Conservation (phyloP, 2,888 invertebrate species). For the Boloria selene region DNA sequence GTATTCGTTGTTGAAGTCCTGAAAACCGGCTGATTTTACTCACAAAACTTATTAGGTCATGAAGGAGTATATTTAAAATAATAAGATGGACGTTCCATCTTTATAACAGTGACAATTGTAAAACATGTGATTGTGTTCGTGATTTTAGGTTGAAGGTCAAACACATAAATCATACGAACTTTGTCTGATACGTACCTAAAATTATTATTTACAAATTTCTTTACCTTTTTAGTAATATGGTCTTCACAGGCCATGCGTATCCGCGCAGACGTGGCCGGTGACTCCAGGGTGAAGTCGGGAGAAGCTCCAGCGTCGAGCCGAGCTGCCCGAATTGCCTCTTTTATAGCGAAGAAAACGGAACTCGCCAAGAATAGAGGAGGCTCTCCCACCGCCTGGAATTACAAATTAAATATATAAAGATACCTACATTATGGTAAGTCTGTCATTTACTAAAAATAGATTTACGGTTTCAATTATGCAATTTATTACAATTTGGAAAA, state of each 20-base stretch:
- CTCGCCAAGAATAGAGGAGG: slow-evolving; percentile 95
- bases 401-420: background rate
- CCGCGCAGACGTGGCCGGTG: slow-evolving; percentile 94
- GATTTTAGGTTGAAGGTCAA: background rate
- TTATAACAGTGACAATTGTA: no score
- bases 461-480: no score
- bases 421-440: background rate
- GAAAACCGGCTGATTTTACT: no score
- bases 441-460: no score
- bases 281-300: slow-evolving; percentile 85
- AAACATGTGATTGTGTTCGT: no score
- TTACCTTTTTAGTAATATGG: slow-evolving; percentile 89
- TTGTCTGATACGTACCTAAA: background rate
- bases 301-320: slow-evolving; percentile 86
- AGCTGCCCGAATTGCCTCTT: slow-evolving; percentile 91
- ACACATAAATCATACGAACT: background rate
- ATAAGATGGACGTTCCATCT: no score
- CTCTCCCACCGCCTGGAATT: slow-evolving; percentile 94
- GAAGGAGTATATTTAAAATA: no score
- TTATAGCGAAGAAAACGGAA: slow-evolving; percentile 95
- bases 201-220: background rate
- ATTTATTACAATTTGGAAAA: no score
- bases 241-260: slow-evolving; percentile 96
- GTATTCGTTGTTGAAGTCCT: no score
- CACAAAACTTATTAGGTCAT: no score